These are phyloP conservation scores for Solen grandis DNA, from an alignment of 1,140 invertebrate genomes.

Conservation along the genomic window DNA sequence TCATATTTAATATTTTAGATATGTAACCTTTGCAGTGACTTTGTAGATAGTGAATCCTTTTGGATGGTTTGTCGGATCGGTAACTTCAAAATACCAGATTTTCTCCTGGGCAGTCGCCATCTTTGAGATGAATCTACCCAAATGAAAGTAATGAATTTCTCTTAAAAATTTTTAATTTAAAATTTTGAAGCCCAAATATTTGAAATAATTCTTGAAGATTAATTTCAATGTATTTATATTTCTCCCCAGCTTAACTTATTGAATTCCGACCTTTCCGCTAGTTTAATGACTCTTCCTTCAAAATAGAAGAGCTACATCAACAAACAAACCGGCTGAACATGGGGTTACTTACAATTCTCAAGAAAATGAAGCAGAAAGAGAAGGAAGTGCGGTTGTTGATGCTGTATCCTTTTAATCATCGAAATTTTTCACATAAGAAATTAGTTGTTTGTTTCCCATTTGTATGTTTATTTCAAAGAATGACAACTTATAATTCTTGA, in stretches of 20 bases:
- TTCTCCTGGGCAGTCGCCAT: slow-evolving; percentile 65
- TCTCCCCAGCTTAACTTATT: no score
- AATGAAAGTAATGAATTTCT: neutral
- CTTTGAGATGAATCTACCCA: neutral
- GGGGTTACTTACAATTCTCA: slow-evolving; percentile 97
- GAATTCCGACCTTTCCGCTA: neutral
- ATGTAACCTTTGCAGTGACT: slow-evolving; percentile 88
- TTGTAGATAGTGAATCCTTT: slow-evolving; percentile 93
- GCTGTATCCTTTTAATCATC: slow-evolving; percentile 90
- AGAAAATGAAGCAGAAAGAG: slow-evolving; percentile 98
- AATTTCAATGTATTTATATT: slow-evolving; percentile 1
- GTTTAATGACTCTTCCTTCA: neutral
- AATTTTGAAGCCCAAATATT: neutral
- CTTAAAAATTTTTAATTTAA: neutral
- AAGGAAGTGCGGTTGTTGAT: slow-evolving; percentile 98
- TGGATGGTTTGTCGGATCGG: slow-evolving; percentile 87
- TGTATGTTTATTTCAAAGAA: no score
- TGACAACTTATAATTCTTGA: no score
- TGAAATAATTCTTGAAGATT: slow-evolving; percentile 3
- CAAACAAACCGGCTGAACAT: slow-evolving; percentile 82
- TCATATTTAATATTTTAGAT: neutral
- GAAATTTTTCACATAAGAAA: no score
- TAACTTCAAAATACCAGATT: slow-evolving; percentile 87
- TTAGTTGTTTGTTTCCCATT: no score
- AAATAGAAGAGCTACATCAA: neutral